Conservation (phyloP, 2,797 vertebrate species). For the Ibycter americanus region DNA sequence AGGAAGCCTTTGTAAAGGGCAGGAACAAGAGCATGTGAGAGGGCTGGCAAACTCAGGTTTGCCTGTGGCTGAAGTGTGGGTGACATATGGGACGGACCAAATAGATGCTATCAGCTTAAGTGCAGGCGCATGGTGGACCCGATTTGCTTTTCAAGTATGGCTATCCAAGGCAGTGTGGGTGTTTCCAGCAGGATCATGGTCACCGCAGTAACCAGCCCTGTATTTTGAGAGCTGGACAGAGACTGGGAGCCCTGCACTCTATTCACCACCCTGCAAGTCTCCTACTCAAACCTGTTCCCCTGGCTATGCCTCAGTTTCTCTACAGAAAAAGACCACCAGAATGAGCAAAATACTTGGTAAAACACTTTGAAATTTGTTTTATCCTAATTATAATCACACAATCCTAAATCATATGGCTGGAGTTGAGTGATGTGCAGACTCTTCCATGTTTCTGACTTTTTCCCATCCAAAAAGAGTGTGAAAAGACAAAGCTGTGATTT, state of each 20-base stretch:
- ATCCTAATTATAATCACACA: neutral
- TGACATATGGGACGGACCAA: neutral
- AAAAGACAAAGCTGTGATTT: conserved; percentile 29
- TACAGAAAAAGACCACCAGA: neutral
- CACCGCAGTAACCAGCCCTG: neutral
- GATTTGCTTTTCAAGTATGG: neutral
- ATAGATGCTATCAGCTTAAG: neutral
- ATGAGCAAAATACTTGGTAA: neutral
- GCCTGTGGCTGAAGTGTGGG: neutral
- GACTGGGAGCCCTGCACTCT: neutral
- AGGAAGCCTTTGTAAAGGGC: neutral
- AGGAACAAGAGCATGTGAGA: neutral
- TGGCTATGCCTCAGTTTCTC: neutral
- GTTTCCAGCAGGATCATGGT: neutral
- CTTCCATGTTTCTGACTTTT: neutral
- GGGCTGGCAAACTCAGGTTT: neutral
- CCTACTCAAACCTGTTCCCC: neutral
- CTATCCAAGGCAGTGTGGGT: neutral
- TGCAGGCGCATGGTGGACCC: neutral
- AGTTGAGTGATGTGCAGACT: neutral
- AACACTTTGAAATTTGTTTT: neutral
- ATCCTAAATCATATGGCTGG: neutral
- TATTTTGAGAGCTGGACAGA: neutral
- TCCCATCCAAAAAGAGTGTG: neutral
- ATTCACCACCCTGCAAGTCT: neutral